Evolutionary conservation across 2,797 vertebrate species (phyloP).

Genomic region (Heteromormyrus szaboi): DNA sequence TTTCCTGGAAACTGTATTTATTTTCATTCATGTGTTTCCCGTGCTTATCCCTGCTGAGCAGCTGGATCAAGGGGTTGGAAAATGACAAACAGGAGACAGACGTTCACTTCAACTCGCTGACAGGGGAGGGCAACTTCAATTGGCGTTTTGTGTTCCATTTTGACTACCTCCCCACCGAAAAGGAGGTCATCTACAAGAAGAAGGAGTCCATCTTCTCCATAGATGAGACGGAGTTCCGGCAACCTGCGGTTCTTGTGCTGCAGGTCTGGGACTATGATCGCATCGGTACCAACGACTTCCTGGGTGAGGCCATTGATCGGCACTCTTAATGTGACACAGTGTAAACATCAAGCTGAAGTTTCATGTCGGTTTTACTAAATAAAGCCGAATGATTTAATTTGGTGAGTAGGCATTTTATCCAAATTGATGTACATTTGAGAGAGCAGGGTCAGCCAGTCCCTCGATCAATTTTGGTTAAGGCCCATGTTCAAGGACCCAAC

Average conservation of each 20-base stretch:
- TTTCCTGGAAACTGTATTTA: neutral
- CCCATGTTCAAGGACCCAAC: neutral
- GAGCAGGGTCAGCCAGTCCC: neutral
- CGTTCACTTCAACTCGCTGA: constrained; percentile 91
- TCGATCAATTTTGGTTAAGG: neutral
- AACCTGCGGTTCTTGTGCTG: constrained; percentile 76
- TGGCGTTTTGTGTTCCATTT: constrained; percentile 88
- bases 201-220: constrained; percentile 82
- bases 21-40: neutral
- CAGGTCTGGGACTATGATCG: constrained; percentile 94
- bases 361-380: neutral
- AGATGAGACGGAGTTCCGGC: constrained; percentile 80
- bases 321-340: neutral
- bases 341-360: neutral
- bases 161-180: constrained; percentile 84
- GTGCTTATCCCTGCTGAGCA: constrained; percentile 36
- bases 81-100: constrained; percentile 89
- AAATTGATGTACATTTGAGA: neutral
- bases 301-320: constrained; percentile 60
- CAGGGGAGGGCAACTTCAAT: constrained; percentile 92
- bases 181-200: constrained; percentile 78
- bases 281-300: constrained; percentile 83
- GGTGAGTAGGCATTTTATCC: neutral
- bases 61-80: constrained; percentile 92
- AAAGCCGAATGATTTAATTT: neutral